A percentile compares a stretch with the other conserved stretches of the same genome.
These are phyloP conservation scores for Coenonympha arcania DNA, from an alignment of 2,888 invertebrate species.

Conservation along the genomic window DNA sequence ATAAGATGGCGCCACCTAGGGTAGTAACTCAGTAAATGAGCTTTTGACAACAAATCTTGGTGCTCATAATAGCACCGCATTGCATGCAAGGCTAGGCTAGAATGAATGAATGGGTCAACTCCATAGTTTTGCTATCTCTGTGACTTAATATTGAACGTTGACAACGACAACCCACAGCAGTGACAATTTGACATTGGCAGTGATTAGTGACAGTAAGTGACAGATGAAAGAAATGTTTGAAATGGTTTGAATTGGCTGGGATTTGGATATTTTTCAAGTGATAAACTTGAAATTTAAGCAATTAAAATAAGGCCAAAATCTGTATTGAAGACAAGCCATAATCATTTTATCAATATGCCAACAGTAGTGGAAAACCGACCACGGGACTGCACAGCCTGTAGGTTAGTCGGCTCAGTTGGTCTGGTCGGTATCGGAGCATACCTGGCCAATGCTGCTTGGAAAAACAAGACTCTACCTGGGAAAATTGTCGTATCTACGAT, in stretches of 20 bases:
- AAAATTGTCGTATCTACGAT: constrained; percentile 60
- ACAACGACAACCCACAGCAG: too few species aligned
- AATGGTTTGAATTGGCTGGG: too few species aligned
- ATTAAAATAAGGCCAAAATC: neutral
- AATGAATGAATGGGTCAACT: too few species aligned
- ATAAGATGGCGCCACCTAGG: too few species aligned
- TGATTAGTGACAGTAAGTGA: too few species aligned
- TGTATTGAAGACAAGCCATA: neutral
- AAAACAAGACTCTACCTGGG: constrained; percentile 64
- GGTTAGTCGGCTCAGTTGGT: constrained; percentile 75
- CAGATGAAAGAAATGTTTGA: too few species aligned
- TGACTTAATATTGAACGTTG: too few species aligned
- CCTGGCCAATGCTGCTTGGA: constrained; percentile 71
- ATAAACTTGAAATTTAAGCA: neutral
- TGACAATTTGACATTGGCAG: neutral
- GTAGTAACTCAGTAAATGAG: too few species aligned
- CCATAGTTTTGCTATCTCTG: too few species aligned
- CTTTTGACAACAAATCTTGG: too few species aligned
- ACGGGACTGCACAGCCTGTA: constrained; percentile 75
- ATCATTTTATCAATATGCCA: constrained; percentile 41
- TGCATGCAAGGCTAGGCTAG: too few species aligned
- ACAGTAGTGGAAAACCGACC: constrained; percentile 52
- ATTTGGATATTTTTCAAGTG: neutral
- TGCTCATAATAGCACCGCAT: too few species aligned
- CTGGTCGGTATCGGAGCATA: constrained; percentile 77